A percentile compares a stretch with the other conserved stretches of the same genome.
Evolutionary conservation across 2,888 invertebrate species (phyloP).

Genomic region (Schizotus pectinicornis): DNA sequence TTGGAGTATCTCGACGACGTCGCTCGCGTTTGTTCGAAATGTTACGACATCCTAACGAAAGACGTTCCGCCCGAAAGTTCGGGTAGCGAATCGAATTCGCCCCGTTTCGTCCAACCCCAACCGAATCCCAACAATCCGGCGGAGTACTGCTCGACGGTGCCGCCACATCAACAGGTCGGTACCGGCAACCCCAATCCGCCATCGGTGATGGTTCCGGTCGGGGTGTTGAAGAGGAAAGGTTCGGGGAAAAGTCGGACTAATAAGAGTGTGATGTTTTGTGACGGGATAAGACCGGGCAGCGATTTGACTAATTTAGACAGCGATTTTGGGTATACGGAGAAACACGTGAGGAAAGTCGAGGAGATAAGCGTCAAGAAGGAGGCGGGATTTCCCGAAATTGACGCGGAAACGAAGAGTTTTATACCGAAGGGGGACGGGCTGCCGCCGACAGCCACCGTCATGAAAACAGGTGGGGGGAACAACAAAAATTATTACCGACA

Average conservation of each 20-base stretch:
- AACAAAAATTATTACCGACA: too few species aligned
- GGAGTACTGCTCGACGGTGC: conserved; percentile 85
- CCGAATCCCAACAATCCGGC: conserved; percentile 87
- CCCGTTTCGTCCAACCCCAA: conserved; percentile 54
- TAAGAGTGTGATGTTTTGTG: conserved; percentile 86
- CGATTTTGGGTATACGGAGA: conserved; percentile 53
- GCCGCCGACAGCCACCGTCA: conserved; percentile 64
- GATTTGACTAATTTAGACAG: conserved; percentile 81
- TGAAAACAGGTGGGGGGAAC: conserved; percentile 59
- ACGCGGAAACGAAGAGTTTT: conserved; percentile 63
- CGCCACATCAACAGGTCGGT: conserved; percentile 75
- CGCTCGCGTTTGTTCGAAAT: conserved; percentile 78
- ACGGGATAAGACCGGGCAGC: conserved; percentile 87
- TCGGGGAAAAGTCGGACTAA: conserved; percentile 60
- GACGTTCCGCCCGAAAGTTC: conserved; percentile 39
- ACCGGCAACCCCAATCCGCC: conserved; percentile 62
- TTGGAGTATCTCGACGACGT: conserved; percentile 78
- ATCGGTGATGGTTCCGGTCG: conserved; percentile 85
- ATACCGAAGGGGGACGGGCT: conserved; percentile 62
- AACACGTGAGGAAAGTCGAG: conserved; percentile 9
- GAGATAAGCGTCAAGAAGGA: conserved; percentile 3
- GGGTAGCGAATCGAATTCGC: conserved; percentile 42
- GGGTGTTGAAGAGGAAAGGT: conserved; percentile 78
- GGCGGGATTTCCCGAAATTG: conserved; percentile 53
- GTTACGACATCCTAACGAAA: conserved; percentile 64